phyloP scores from a whole-genome alignment of 2,888 invertebrate species.

The Melikaiella ostensackeni region DNA sequence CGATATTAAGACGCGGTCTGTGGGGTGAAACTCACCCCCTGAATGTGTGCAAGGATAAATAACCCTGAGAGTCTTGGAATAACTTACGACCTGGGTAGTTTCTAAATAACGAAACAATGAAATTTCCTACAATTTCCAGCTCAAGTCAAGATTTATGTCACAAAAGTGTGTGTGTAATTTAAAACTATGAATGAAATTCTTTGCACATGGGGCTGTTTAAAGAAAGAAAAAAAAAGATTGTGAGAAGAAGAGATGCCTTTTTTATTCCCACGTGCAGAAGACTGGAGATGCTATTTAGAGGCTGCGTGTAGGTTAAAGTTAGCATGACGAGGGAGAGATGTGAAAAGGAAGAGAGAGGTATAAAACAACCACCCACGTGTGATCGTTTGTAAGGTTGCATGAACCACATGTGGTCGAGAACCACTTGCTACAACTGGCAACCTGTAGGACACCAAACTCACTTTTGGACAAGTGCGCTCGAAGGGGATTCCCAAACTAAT shows the following conservation, averaged over 20 bases:
- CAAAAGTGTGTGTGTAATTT: too few relatives aligned
- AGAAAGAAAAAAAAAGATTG: background rate
- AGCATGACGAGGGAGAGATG: slow-evolving; percentile 28
- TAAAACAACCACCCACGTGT: slow-evolving; percentile 27
- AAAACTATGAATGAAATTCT: background rate
- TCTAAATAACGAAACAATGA: slow-evolving; percentile 31
- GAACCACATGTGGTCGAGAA: slow-evolving; percentile 34
- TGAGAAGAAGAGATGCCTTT: background rate
- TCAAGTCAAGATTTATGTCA: background rate
- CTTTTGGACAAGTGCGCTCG: slow-evolving; percentile 16
- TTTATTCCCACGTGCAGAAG: slow-evolving; percentile 12
- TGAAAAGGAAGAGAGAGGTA: slow-evolving; percentile 9
- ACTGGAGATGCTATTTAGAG: slow-evolving; percentile 14
- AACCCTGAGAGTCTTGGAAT: slow-evolving; percentile 73
- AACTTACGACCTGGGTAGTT: slow-evolving; percentile 57
- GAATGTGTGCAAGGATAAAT: slow-evolving; percentile 68
- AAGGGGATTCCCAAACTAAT: background rate
- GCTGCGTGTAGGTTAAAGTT: slow-evolving; percentile 24
- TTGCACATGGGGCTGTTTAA: background rate
- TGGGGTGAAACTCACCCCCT: slow-evolving; percentile 64
- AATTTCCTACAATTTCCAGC: background rate
- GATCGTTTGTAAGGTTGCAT: slow-evolving; percentile 11
- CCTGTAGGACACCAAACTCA: slow-evolving; percentile 32
- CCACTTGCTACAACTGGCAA: slow-evolving; percentile 38
- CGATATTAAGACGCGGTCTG: slow-evolving; percentile 73